Evolutionary conservation across 2,797 vertebrate genomes (phyloP).

Genomic region (Atherinosoma microstoma): DNA sequence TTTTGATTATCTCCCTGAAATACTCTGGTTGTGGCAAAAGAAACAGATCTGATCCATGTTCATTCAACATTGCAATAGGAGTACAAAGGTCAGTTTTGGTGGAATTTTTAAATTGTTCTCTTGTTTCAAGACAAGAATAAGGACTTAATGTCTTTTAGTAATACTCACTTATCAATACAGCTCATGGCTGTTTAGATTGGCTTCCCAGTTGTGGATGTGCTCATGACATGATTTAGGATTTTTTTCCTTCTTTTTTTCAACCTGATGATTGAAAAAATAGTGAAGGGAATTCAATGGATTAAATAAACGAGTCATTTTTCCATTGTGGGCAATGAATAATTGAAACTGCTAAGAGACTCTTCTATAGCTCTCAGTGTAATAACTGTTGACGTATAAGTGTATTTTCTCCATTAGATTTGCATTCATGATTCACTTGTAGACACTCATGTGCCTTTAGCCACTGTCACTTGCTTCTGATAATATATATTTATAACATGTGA

Average conservation of each 20-base stretch:
- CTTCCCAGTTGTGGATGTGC: neutral
- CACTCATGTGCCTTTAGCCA: constrained; percentile 21
- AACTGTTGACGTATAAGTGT: constrained; percentile 24
- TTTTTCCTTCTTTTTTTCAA: neutral
- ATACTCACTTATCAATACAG: neutral
- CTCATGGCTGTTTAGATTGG: neutral
- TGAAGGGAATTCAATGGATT: neutral
- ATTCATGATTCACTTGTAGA: constrained; percentile 18
- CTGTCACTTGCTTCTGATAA: constrained; percentile 36
- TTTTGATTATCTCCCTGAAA: neutral
- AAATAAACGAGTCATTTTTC: neutral
- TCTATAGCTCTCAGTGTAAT: constrained; percentile 11
- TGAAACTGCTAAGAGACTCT: constrained; percentile 3
- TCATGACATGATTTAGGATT: neutral
- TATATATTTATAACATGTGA: neutral
- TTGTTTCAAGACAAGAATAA: neutral
- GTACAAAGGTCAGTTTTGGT: neutral
- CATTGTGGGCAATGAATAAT: neutral
- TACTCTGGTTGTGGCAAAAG: neutral
- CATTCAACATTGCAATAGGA: neutral
- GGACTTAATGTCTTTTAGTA: neutral
- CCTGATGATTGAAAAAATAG: neutral
- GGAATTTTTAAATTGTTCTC: neutral
- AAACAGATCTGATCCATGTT: neutral
- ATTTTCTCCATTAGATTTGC: constrained; percentile 23